Percentiles rank a stretch among this genome's conserved stretches.
Evolutionary conservation across 2,113 vertebrate species (phyloP).

Genomic region (Alligator mississippiensis): DNA sequence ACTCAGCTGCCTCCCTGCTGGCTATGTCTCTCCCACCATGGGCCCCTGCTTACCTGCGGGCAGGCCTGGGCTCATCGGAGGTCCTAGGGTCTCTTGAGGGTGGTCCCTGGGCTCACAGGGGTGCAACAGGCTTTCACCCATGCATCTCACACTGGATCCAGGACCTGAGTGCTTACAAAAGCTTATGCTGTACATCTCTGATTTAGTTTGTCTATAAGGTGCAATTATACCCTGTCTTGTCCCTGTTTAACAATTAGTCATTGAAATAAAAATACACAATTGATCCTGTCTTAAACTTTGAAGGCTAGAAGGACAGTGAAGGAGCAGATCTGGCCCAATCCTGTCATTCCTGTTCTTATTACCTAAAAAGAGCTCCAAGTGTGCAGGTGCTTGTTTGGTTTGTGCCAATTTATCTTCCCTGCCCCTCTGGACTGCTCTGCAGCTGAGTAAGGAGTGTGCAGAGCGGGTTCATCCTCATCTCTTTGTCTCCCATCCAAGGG

Average conservation of each 20-base stretch:
- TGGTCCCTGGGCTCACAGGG: too few relatives aligned
- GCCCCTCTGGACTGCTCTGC: neutral
- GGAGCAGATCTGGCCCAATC: neutral
- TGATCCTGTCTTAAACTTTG: neutral
- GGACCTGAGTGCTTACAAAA: too few relatives aligned
- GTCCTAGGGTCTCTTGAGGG: too few relatives aligned
- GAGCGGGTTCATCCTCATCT: neutral
- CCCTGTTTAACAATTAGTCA: neutral
- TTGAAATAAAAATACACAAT: neutral
- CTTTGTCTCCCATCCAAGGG: neutral
- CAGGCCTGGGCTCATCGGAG: too few relatives aligned
- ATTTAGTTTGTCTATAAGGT: too few relatives aligned
- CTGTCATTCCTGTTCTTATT: neutral
- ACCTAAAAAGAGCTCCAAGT: neutral
- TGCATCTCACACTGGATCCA: too few relatives aligned
- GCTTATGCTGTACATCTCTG: too few relatives aligned
- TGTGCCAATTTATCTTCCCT: neutral
- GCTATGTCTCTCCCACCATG: too few relatives aligned
- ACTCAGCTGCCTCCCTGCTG: too few relatives aligned
- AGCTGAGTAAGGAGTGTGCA: neutral
- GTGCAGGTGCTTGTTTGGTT: neutral
- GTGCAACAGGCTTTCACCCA: too few relatives aligned
- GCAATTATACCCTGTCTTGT: neutral
- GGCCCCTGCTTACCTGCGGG: too few relatives aligned
- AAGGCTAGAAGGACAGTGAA: neutral